Evolutionary conservation across 2,113 vertebrate species (phyloP).

Genomic region (Circaetus cinerascens): DNA sequence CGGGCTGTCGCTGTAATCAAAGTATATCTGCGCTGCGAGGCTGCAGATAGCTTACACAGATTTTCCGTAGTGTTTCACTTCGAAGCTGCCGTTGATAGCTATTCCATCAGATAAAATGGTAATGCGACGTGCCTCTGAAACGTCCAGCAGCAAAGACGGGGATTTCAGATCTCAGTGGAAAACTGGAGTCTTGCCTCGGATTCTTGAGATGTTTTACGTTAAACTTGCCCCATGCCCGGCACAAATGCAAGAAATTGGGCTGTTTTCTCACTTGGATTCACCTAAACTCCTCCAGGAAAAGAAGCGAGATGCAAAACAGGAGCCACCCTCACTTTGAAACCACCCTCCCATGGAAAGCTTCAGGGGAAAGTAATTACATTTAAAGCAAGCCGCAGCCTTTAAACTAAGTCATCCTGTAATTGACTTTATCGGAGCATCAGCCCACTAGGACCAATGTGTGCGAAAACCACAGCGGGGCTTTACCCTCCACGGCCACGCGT

Average conservation of each 20-base stretch:
- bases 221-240: rapidly evolving
- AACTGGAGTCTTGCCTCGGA: neutral
- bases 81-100: slow-evolving; percentile 33
- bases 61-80: slow-evolving; percentile 27
- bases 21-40: neutral
- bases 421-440: neutral
- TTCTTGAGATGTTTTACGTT: neutral
- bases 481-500: rapidly evolving
- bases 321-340: slow-evolving; percentile 26
- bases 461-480: neutral
- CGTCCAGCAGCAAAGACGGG: neutral
- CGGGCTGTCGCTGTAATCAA: neutral
- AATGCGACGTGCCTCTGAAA: neutral
- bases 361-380: neutral
- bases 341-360: neutral
- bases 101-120: slow-evolving; percentile 62
- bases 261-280: neutral
- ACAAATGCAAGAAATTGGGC: neutral
- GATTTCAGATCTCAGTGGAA: slow-evolving; percentile 15
- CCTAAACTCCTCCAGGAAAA: slow-evolving; percentile 7
- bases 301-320: neutral
- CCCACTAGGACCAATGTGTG: neutral
- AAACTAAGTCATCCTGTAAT: neutral
- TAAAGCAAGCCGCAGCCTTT: neutral
- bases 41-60: slow-evolving; percentile 52